Evolutionary conservation across 1,140 invertebrate species (phyloP), one percentile per base, ranked within the genome.

Genomic region (Brevipalpus yothersi): DNA sequence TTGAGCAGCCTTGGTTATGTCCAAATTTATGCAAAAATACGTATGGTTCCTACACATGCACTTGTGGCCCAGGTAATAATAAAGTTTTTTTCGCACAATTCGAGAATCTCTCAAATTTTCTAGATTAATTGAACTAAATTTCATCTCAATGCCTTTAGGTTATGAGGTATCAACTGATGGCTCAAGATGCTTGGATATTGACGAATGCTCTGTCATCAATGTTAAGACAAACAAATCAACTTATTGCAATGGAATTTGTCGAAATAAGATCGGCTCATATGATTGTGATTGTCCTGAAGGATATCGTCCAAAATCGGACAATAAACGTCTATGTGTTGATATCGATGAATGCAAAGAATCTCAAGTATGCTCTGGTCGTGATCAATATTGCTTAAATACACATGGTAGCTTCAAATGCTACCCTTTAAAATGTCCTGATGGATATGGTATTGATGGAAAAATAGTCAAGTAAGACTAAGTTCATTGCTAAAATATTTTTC

Each of bases 321-420:
- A 13, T 2, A 53, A 17, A 3, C 23, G 12, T 5, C 10, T 21
- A 23, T 55, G 23, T 55, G 40, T n/a, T 17, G 49, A 51, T 17
- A 51, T 51, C 17, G 49, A 51, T 17, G 49, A 51, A 51, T 51
- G 49, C 21, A 9, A 51, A 51, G 49, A 51, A 17, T 19, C 49
- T 13, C 2, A 5, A 31, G 74, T 78, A 2, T 82, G 80, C 61
- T 77, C 75, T 59, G 76, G 76, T 41, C 63, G 69, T 0, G 79
- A 83, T 55, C 79, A 87, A 64, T 31, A 31, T 31, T 97, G 93
- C 68, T 79, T 91, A 58, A 96, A 97, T 69, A 86, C 80, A 0
- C 74, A 83, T 56, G 92, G 93, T 0, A 77, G 82, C 61, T 89
- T 78, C 69, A 80, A 84, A 63, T 97, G 92, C 68, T 84, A 87